Evolutionary conservation across 2,888 invertebrate genomes (phyloP), one percentile per base, ranked within the genome.

Genomic region (Ophion costatus): DNA sequence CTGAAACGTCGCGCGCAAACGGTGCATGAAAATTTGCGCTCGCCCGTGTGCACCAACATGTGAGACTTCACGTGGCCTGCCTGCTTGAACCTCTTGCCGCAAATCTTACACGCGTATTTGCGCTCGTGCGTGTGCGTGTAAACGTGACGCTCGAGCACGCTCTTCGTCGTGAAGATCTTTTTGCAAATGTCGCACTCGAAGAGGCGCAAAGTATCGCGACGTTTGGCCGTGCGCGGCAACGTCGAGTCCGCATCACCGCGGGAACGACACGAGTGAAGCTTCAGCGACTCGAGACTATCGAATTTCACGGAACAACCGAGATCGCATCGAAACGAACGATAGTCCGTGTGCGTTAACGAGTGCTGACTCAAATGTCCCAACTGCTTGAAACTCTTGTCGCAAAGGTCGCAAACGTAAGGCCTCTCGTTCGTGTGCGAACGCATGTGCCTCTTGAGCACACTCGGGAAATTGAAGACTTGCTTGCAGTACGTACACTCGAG

Each of bases 1-100:
- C 94, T 94, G 77, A 95, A 95, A 0, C 94, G 92, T 82, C 95
- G 95, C 73, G 94, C 94, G 75, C 95, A 95, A 0, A 95, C 87
- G 0, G 89, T 92, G 81, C 95, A 95, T 59, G 94, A 94, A 67
- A 94, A 94, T 79, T 94, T 95, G 6, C 94, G 93, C 79, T 95
- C 95, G 0, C 95, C 95, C 0, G 94, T 94, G 33, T 95, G 95
- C 10, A 94, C 93, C 0, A 95, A 88, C 89, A 94, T 90, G 83
- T 95, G 95, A 0, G 90, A 90, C 7, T 92, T 84, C 1, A 94
- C 94, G 61, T 94, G 94, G 33, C 94, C 94, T 59, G 95, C 94
- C 81, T 95, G 95, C 51, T 94, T 93, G 86, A 95, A 95, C 0
- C 91, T 92, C 83, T 94, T 94, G 0, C 94, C 94, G 83, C 95